These are phyloP conservation scores for Gopherus evgoodei DNA, from an alignment of 2,113 vertebrate genomes.

Conservation along the genomic window DNA sequence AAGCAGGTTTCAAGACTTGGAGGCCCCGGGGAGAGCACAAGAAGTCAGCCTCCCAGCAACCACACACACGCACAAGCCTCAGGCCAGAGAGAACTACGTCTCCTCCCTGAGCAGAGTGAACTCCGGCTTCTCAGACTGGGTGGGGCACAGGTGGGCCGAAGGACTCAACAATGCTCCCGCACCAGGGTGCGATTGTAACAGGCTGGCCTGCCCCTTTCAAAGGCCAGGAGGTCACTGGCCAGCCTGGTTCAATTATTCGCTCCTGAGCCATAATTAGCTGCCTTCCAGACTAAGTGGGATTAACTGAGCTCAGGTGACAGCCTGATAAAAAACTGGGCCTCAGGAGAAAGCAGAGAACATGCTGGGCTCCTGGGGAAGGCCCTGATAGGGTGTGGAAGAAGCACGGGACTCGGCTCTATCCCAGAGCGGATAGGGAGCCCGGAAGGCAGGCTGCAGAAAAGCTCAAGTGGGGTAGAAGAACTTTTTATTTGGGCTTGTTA, in stretches of 20 bases:
- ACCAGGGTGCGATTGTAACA: not conserved
- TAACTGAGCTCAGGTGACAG: not conserved
- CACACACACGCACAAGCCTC: too few species aligned
- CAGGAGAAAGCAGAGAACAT: not conserved
- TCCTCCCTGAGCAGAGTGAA: not conserved
- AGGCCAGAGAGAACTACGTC: too few species aligned
- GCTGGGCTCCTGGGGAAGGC: not conserved
- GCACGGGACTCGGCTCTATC: not conserved
- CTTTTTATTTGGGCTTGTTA: not conserved
- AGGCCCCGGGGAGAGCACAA: not conserved
- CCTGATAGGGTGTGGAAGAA: not conserved
- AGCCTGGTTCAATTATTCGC: too few species aligned
- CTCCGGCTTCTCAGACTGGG: not conserved
- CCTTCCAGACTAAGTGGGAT: not conserved
- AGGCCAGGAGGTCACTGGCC: not conserved
- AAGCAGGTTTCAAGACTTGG: accelerated
- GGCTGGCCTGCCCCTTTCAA: not conserved
- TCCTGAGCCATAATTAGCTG: not conserved
- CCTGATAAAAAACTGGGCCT: not conserved
- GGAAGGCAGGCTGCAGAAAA: not conserved
- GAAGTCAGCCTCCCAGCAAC: not conserved
- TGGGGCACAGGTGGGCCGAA: not conserved
- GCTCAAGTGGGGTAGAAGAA: not conserved
- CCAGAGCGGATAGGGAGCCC: not conserved
- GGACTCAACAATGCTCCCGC: not conserved